These are phyloP conservation scores for Corythornis cristatus DNA, from an alignment of 2,113 vertebrate species.

Conservation along the genomic window DNA sequence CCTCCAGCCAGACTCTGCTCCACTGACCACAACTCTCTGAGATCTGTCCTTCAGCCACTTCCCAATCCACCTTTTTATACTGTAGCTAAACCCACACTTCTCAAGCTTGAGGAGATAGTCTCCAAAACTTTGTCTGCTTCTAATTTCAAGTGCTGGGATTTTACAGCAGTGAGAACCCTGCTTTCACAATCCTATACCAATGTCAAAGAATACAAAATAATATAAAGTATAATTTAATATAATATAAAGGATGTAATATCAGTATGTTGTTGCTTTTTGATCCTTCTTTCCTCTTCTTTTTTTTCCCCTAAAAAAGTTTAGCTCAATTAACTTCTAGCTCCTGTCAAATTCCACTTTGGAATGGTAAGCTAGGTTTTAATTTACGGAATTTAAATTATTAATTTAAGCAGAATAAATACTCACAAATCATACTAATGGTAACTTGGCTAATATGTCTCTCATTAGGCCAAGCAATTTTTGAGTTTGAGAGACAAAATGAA, in stretches of 20 bases:
- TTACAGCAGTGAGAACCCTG: background rate
- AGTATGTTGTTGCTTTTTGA: background rate
- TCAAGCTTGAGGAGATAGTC: background rate
- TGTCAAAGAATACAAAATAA: background rate
- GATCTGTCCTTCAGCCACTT: no score
- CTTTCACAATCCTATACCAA: background rate
- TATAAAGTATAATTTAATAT: background rate
- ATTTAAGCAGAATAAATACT: conserved; percentile 15
- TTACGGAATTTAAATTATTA: background rate
- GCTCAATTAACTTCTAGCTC: background rate
- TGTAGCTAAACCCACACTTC: no score
- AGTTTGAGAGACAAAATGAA: background rate
- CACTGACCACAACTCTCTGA: no score
- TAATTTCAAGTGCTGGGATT: background rate
- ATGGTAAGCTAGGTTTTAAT: background rate
- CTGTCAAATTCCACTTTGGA: background rate
- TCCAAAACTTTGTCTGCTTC: background rate
- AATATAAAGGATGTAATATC: background rate
- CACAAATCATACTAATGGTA: background rate
- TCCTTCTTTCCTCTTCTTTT: background rate
- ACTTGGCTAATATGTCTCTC: background rate
- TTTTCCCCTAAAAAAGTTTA: background rate
- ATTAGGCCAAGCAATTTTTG: background rate
- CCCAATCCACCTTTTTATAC: no score
- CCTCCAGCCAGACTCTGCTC: no score